Base-by-base conservation (phyloP, 2,888 invertebrate genomes). In the Andrena camellia region DNA sequence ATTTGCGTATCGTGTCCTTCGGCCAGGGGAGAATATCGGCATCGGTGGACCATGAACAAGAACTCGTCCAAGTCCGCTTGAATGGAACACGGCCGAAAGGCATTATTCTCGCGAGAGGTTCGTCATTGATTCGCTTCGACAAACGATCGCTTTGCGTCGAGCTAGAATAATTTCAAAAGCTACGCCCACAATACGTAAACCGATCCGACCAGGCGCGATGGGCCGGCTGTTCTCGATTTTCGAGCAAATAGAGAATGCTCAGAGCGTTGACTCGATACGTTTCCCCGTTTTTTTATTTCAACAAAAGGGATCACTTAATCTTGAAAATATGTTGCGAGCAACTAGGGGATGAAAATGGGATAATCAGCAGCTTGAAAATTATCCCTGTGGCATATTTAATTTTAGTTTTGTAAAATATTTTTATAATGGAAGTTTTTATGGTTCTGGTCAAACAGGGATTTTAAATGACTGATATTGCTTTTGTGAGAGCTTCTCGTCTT, bases 21-120 rank as follows among this genome's bases (percentile, higher is more conserved):
- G 52, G 8, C 2, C 1, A 29, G 31, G 33, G 54, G 42, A 71
- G 70, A 42, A 75, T 75, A 81, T 81, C 57, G 57, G 31, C 68
- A 63, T 67, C 70, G 83, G 60, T 67, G 83, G 83, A 78, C 83
- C 83, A 83, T 83, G 83, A 83, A 83, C 81, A 29, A 26, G 3
- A 59, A 35, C 82, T 66, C 52, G 81, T 76, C 68, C 70, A 42
- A 42, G 31, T 71, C 20, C 75, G 67, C 75, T 68, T 31, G 67
- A 31, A 71, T 62, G 70, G 64, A 63, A 48, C 79, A 50, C 35
- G n/a, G 57, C 67, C 67, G 67, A 72, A 63, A 42, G 26, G 29
- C 67, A 72, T 80, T 67, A 71, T 71, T 81, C 60, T 35, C 29
- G 13, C 6, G 67, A 42, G 35, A 13, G 64, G 62, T 33, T 67